These are phyloP conservation scores for Scophthalmus maximus DNA, from an alignment of 2,113 vertebrate genomes.

Conservation along the genomic window DNA sequence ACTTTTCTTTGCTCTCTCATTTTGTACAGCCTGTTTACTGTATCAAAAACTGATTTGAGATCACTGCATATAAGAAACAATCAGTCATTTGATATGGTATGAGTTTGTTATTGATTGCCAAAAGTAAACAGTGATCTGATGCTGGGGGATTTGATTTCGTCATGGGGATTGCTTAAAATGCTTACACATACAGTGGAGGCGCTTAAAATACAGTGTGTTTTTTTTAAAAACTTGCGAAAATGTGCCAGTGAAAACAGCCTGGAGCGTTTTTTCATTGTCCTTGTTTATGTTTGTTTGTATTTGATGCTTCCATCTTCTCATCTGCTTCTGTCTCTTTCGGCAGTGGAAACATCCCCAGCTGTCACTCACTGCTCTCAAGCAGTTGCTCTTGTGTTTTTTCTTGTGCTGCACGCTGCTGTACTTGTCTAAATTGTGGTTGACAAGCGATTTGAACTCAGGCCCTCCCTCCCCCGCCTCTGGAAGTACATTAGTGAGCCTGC, in stretches of 20 bases:
- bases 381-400: background rate
- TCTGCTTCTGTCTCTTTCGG: background rate
- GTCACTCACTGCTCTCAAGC: slow-evolving; percentile 12
- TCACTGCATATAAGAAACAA: background rate
- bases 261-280: background rate
- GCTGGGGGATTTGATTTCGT: background rate
- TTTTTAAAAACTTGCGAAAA: background rate
- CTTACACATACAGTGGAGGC: background rate
- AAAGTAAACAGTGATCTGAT: background rate
- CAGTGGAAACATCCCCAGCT: no score
- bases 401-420: background rate
- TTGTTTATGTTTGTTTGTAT: background rate
- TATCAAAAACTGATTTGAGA: slow-evolving; percentile 7
- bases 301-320: no score
- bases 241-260: background rate
- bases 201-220: background rate
- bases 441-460: slow-evolving; percentile 18
- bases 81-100: slow-evolving; percentile 1
- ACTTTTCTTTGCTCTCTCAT: slow-evolving; percentile 1
- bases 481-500: slow-evolving; percentile 21
- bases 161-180: background rate
- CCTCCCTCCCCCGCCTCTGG: slow-evolving; percentile 1
- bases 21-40: slow-evolving; percentile 3
- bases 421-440: slow-evolving; percentile 10
- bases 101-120: background rate